phyloP scores from a whole-genome alignment of 2,888 invertebrate species.

The Luperina nickerlii region DNA sequence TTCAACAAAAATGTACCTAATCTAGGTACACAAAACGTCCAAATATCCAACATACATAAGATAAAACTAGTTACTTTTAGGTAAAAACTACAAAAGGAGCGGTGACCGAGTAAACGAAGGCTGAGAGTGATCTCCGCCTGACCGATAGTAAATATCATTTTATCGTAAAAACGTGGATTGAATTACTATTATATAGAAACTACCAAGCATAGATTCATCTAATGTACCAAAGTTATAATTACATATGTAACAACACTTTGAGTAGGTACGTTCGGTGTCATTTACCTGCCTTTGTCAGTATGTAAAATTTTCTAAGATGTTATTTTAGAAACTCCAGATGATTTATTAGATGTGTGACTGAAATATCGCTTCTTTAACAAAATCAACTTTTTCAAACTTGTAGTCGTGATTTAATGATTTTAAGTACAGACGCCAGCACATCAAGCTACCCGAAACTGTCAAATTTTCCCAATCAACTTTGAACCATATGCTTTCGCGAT shows the following conservation, averaged over 20 bases:
- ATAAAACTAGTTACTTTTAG: constrained; percentile 8
- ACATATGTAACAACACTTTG: not conserved
- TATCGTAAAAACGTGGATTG: constrained; percentile 8
- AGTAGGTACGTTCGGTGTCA: not conserved
- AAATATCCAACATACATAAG: not conserved
- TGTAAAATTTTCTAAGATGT: not conserved
- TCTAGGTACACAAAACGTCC: not conserved
- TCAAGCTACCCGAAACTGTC: too few species aligned
- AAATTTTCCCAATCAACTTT: too few species aligned
- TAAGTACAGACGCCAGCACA: too few species aligned
- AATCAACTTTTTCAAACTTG: not conserved
- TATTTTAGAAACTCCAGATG: too few species aligned
- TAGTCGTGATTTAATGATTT: not conserved
- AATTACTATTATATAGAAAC: constrained; percentile 8
- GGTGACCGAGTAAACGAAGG: constrained; percentile 8
- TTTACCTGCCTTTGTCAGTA: not conserved
- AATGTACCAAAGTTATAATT: not conserved
- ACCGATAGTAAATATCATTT: constrained; percentile 32
- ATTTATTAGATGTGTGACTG: not conserved
- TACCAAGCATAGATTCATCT: not conserved
- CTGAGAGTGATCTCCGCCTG: constrained; percentile 31
- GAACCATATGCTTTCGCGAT: too few species aligned
- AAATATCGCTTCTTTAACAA: not conserved
- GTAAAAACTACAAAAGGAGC: constrained; percentile 24
- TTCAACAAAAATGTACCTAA: not conserved